These are phyloP conservation scores for Merluccius polli DNA, from an alignment of 2,797 vertebrate genomes.

Conservation along the genomic window DNA sequence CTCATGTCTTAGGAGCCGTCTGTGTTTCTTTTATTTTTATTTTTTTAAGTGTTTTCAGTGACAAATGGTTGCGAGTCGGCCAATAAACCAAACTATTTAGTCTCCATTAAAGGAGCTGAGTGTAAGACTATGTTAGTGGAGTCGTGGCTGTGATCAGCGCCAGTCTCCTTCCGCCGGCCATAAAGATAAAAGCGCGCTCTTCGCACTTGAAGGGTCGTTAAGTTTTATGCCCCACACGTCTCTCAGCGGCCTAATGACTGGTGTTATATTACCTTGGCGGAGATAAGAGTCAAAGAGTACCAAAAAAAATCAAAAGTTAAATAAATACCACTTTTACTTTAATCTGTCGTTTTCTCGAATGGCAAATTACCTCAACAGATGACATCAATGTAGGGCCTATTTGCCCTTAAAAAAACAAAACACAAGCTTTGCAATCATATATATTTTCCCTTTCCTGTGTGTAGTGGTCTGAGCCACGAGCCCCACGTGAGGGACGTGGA, in stretches of 20 bases:
- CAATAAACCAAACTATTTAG: background rate
- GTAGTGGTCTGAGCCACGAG: slow-evolving; percentile 89
- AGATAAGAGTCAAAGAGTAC: slow-evolving; percentile 20
- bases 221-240: slow-evolving; percentile 37
- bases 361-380: too few relatives aligned
- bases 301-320: background rate
- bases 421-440: background rate
- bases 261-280: slow-evolving; percentile 32
- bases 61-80: too few relatives aligned
- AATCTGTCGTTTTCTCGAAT: too few relatives aligned
- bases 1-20: too few relatives aligned
- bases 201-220: slow-evolving; percentile 35
- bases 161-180: slow-evolving; percentile 28
- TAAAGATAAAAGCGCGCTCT: slow-evolving; percentile 50
- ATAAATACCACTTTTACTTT: too few relatives aligned
- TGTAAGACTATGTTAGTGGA: too few relatives aligned
- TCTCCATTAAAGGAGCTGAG: too few relatives aligned
- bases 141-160: slow-evolving; percentile 41
- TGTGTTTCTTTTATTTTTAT: too few relatives aligned
- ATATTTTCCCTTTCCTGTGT: background rate
- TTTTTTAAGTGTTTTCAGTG: too few relatives aligned
- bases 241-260: slow-evolving; percentile 38
- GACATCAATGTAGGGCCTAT: background rate
- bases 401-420: background rate
- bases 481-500: slow-evolving; percentile 89